Conservation (phyloP, 2,113 vertebrate genomes). For the Bufo bufo region DNA sequence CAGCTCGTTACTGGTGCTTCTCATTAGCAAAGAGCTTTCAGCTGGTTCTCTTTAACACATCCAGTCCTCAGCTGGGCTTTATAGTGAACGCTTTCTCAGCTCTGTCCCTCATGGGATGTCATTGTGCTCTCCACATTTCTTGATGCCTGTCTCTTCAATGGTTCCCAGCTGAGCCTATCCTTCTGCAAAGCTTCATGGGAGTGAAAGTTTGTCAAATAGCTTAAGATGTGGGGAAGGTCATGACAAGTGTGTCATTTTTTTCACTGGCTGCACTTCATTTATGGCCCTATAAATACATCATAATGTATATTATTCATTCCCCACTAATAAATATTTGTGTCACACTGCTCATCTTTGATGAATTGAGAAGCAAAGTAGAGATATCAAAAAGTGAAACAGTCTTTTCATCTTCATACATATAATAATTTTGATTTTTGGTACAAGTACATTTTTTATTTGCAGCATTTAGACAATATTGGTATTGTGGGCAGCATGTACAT, state of each 20-base stretch:
- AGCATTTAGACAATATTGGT: not conserved
- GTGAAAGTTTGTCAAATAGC: not conserved
- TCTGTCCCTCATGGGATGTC: slow-evolving; percentile 27
- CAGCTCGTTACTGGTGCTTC: slow-evolving; percentile 48
- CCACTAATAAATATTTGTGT: not conserved
- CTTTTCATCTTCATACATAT: not conserved
- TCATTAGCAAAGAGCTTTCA: slow-evolving; percentile 48
- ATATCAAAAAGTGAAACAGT: not conserved
- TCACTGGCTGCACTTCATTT: not conserved
- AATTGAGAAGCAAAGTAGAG: not conserved
- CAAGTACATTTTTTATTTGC: not conserved
- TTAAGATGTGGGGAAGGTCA: not conserved
- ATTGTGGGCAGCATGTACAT: not conserved
- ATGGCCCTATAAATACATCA: not conserved
- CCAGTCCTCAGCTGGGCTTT: slow-evolving; percentile 45
- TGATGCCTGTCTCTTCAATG: slow-evolving; percentile 23
- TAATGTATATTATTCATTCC: not conserved
- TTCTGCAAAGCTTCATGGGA: slow-evolving; percentile 31
- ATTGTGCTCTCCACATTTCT: slow-evolving; percentile 39
- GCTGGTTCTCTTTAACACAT: slow-evolving; percentile 56
- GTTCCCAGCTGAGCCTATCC: slow-evolving; percentile 2
- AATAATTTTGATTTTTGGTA: not conserved
- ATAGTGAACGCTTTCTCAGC: slow-evolving; percentile 27
- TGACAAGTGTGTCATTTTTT: not conserved
- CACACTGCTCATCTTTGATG: not conserved